phyloP scores from a whole-genome alignment of 1,140 invertebrate species.

The Kradibia gibbosae region DNA sequence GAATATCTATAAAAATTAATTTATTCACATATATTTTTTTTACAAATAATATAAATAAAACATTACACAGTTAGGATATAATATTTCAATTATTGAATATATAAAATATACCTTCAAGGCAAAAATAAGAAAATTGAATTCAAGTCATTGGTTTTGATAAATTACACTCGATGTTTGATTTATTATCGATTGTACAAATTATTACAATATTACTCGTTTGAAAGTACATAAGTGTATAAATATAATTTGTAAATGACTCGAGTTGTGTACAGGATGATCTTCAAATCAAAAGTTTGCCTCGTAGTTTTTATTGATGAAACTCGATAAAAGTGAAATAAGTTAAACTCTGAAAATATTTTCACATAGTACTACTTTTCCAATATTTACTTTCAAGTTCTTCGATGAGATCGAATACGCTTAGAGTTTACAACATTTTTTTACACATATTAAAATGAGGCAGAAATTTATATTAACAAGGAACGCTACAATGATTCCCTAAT shows the following conservation, averaged over 20 bases:
- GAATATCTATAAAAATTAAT: no score
- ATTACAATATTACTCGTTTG: neutral
- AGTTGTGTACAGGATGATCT: neutral
- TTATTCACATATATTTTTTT: neutral
- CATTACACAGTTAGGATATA: neutral
- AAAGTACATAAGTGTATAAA: no score
- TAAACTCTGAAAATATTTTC: constrained; percentile 1
- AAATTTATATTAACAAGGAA: constrained; percentile 12
- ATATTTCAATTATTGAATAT: neutral
- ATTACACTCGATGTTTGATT: neutral
- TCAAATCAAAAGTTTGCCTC: constrained; percentile 8
- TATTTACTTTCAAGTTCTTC: constrained; percentile 24
- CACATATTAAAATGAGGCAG: neutral
- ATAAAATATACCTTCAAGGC: neutral
- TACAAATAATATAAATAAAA: neutral
- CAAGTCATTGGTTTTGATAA: neutral
- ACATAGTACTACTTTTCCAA: neutral
- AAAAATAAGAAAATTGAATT: neutral
- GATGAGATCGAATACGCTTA: neutral
- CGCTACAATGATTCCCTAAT: constrained; percentile 24
- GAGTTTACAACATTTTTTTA: constrained; percentile 9
- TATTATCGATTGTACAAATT: neutral
- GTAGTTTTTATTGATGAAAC: neutral
- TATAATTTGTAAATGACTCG: neutral
- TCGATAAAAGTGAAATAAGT: constrained; percentile 2